Percentiles rank a stretch among this genome's conserved stretches.
Conservation (phyloP, 53 echinoderm and acorn worm genomes). For the Apostichopus leukothele region DNA sequence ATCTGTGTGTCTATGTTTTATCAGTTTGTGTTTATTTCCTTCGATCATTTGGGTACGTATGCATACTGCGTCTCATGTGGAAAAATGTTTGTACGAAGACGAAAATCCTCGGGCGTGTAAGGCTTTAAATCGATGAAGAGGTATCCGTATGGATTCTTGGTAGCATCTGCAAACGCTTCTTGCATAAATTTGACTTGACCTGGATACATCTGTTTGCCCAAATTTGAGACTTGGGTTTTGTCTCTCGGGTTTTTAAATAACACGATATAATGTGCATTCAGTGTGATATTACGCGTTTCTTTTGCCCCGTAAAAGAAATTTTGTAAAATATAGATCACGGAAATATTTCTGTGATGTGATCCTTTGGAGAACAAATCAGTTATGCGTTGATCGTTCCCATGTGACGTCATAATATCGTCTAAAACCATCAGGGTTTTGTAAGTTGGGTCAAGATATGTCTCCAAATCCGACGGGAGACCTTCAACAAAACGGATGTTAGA, state of each 20-base stretch:
- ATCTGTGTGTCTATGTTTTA: too few relatives aligned
- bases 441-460: slow-evolving; percentile 53
- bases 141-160: slow-evolving; percentile 21
- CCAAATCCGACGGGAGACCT: slow-evolving; percentile 63
- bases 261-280: slow-evolving; percentile 82
- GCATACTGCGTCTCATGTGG: slow-evolving; percentile 44
- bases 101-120: slow-evolving; percentile 48
- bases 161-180: slow-evolving; percentile 62
- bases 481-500: slow-evolving; percentile 65
- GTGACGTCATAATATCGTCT: slow-evolving; percentile 71
- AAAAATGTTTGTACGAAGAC: slow-evolving; percentile 56
- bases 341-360: slow-evolving; percentile 77
- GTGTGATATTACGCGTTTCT: slow-evolving; percentile 77
- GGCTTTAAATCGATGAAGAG: slow-evolving; percentile 60
- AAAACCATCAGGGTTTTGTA: slow-evolving; percentile 61
- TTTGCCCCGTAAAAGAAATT: slow-evolving; percentile 77
- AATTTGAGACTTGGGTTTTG: slow-evolving; percentile 67
- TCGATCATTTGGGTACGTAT: slow-evolving; percentile 21
- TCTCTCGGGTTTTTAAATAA: slow-evolving; percentile 79
- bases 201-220: slow-evolving; percentile 79
- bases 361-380: slow-evolving; percentile 75
- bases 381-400: slow-evolving; percentile 58
- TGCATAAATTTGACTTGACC: slow-evolving; percentile 66
- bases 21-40: too few relatives aligned
- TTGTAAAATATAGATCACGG: slow-evolving; percentile 76